Evolutionary conservation across 2,113 vertebrate species (phyloP).

Genomic region (Antechinus flavipes): DNA sequence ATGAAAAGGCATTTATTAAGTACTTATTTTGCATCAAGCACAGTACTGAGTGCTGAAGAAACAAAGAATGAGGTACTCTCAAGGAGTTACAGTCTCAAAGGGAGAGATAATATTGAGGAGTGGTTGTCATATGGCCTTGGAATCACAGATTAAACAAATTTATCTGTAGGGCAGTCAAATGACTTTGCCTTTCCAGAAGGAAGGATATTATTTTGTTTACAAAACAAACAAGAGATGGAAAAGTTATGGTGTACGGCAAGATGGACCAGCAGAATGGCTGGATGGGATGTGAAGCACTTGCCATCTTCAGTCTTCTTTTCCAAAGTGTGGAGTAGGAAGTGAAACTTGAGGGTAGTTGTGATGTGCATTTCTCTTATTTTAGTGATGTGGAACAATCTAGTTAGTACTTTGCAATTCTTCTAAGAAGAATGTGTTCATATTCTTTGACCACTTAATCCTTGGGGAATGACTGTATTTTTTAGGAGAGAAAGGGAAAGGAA

Average conservation of each 20-base stretch:
- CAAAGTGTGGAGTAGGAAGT: background rate
- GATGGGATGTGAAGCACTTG: background rate
- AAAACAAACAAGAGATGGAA: background rate
- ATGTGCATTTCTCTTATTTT: background rate
- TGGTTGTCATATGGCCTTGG: background rate
- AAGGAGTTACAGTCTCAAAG: background rate
- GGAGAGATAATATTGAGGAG: background rate
- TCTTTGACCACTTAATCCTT: background rate
- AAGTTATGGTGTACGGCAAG: background rate
- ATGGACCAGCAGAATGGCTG: background rate
- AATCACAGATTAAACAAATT: background rate
- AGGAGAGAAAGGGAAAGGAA: background rate
- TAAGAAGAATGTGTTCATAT: background rate
- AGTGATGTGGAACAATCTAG: background rate
- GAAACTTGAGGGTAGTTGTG: background rate
- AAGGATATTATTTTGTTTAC: background rate
- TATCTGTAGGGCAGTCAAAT: background rate
- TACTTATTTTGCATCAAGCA: background rate
- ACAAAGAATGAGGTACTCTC: background rate
- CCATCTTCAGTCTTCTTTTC: background rate
- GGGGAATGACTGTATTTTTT: background rate
- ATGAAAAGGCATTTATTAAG: background rate
- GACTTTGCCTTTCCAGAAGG: background rate
- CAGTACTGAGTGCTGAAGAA: background rate
- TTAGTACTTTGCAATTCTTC: background rate